Percentiles rank a stretch among this genome's conserved stretches.
These are phyloP conservation scores for Phalacrocorax pelagicus DNA, from an alignment of 2,113 vertebrate genomes.

Conservation along the genomic window DNA sequence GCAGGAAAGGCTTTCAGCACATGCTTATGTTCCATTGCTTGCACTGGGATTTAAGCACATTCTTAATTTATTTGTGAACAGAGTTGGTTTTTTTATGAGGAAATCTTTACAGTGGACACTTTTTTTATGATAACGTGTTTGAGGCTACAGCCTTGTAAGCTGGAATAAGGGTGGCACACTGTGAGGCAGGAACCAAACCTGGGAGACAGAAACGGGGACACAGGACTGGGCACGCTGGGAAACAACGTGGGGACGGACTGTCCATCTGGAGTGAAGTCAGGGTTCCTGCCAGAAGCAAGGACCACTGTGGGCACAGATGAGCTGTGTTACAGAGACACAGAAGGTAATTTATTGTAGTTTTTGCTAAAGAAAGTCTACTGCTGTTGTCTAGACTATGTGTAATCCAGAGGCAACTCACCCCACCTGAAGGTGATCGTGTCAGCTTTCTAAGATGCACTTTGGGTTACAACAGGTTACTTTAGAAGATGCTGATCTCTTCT, in stretches of 20 bases:
- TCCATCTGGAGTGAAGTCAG: neutral
- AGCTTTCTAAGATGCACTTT: neutral
- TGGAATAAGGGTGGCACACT: neutral
- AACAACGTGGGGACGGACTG: accelerated
- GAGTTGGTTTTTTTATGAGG: conserved; percentile 24
- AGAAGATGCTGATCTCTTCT: neutral
- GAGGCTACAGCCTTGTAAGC: conserved; percentile 25
- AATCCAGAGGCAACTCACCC: neutral
- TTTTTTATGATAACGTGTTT: conserved; percentile 32
- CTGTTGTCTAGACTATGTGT: neutral
- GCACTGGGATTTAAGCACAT: conserved; percentile 46
- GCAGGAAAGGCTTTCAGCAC: conserved; percentile 53
- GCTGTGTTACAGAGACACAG: neutral
- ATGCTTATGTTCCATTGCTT: conserved; percentile 38
- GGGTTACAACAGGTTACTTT: neutral
- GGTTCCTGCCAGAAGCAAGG: neutral
- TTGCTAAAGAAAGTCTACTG: neutral
- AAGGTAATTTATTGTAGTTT: neutral
- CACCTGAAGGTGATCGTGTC: neutral
- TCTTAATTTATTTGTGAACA: conserved; percentile 66
- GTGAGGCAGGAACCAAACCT: neutral
- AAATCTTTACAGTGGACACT: conserved; percentile 44
- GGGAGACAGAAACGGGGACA: neutral
- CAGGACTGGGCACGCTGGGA: neutral
- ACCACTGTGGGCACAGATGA: accelerated